phyloP scores from a whole-genome alignment of 2,888 invertebrate species.

The Campoplex capitator region DNA sequence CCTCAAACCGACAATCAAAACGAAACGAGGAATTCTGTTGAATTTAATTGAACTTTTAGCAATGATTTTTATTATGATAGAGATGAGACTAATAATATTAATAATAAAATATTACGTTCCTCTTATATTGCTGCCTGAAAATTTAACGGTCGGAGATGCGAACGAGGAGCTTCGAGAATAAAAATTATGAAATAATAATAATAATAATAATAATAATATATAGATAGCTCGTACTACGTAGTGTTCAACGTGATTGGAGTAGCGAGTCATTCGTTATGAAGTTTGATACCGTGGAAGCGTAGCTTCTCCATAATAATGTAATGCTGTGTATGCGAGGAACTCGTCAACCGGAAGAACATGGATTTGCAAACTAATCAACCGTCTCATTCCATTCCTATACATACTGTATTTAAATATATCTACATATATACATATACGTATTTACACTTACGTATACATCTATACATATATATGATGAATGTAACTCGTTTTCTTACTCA shows the following conservation, averaged over 20 bases:
- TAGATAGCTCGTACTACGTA: neutral
- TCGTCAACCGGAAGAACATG: slow-evolving; percentile 61
- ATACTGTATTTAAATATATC: slow-evolving; percentile 4
- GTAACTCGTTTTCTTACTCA: slow-evolving; percentile 9
- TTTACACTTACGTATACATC: neutral
- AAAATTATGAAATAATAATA: neutral
- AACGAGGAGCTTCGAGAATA: slow-evolving; percentile 19
- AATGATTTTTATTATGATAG: neutral
- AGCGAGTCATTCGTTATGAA: slow-evolving; percentile 42
- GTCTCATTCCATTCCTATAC: slow-evolving; percentile 34
- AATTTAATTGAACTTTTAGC: neutral
- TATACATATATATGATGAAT: neutral
- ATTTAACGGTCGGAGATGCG: neutral
- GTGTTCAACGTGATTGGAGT: slow-evolving; percentile 45
- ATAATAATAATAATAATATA: slow-evolving; percentile 20
- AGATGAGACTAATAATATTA: neutral
- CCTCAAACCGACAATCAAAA: no score
- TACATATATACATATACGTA: neutral
- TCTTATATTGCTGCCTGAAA: neutral
- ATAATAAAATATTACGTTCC: neutral
- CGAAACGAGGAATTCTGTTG: neutral
- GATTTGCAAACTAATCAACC: slow-evolving; percentile 64
- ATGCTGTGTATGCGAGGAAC: slow-evolving; percentile 33
- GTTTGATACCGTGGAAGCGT: slow-evolving; percentile 34
- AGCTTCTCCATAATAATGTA: slow-evolving; percentile 28